Evolutionary conservation across 1,140 invertebrate species (phyloP).

Genomic region (Calliopsis andreniformis): DNA sequence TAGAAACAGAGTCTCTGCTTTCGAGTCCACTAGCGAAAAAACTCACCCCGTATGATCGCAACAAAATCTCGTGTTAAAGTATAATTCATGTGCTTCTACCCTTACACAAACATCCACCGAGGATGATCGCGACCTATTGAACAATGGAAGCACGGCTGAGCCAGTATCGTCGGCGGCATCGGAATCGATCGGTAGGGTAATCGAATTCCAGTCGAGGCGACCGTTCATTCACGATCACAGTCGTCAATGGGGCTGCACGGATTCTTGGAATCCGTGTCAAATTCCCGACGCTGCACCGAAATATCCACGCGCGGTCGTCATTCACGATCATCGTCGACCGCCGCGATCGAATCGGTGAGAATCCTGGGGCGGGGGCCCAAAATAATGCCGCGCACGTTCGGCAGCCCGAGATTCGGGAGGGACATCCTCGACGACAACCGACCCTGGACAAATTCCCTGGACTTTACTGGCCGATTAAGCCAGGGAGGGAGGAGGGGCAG

Average conservation of each 20-base stretch:
- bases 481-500: constrained; percentile 22
- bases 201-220: constrained; percentile 19
- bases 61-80: too few species aligned
- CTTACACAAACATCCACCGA: too few species aligned
- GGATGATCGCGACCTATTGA: too few species aligned
- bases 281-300: constrained; percentile 29
- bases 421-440: constrained; percentile 14
- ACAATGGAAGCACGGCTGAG: not conserved
- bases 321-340: constrained; percentile 22
- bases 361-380: constrained; percentile 7
- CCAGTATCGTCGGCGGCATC: not conserved
- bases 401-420: constrained; percentile 7
- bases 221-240: constrained; percentile 39
- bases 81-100: too few species aligned
- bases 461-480: constrained; percentile 45
- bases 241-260: constrained; percentile 34
- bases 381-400: constrained; percentile 42
- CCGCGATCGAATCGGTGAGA: constrained; percentile 10
- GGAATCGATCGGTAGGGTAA: constrained; percentile 34
- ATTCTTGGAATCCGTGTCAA: constrained; percentile 51
- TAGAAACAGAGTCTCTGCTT: too few species aligned
- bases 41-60: too few species aligned
- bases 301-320: constrained; percentile 22
- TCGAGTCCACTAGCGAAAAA: too few species aligned
- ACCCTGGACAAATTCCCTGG: constrained; percentile 29